These are phyloP conservation scores for Hanleya hanleyi DNA, from an alignment of 2,888 invertebrate genomes.

Conservation along the genomic window DNA sequence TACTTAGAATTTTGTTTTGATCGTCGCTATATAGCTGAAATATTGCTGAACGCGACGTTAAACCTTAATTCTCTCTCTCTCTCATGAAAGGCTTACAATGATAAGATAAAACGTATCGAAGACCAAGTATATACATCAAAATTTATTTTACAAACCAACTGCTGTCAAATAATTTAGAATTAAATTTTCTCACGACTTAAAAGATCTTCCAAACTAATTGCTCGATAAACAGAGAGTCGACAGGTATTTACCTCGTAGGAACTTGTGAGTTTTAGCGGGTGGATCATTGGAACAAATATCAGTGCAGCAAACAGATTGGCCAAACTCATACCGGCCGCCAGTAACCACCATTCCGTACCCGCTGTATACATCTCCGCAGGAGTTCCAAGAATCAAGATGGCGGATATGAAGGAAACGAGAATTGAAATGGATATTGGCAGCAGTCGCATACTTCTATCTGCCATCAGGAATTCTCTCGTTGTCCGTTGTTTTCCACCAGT, in stretches of 20 bases:
- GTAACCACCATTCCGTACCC: constrained; percentile 56
- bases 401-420: constrained; percentile 68
- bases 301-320: constrained; percentile 45
- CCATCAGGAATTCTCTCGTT: constrained; percentile 61
- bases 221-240: too few species aligned
- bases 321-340: constrained; percentile 44
- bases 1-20: too few species aligned
- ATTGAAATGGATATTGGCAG: constrained; percentile 64
- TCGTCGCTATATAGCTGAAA: too few species aligned
- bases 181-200: too few species aligned
- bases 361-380: constrained; percentile 66
- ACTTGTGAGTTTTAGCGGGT: constrained; percentile 47
- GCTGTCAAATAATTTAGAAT: too few species aligned
- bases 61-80: too few species aligned
- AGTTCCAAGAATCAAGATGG: constrained; percentile 65
- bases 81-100: too few species aligned
- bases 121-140: too few species aligned
- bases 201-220: too few species aligned
- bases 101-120: too few species aligned
- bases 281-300: constrained; percentile 47
- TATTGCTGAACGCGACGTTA: too few species aligned
- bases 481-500: constrained; percentile 45
- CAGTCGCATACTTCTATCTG: constrained; percentile 57
- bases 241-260: constrained; percentile 47
- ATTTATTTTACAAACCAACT: too few species aligned